Evolutionary conservation across 2,797 vertebrate genomes (phyloP).

Genomic region (Macropodus opercularis): DNA sequence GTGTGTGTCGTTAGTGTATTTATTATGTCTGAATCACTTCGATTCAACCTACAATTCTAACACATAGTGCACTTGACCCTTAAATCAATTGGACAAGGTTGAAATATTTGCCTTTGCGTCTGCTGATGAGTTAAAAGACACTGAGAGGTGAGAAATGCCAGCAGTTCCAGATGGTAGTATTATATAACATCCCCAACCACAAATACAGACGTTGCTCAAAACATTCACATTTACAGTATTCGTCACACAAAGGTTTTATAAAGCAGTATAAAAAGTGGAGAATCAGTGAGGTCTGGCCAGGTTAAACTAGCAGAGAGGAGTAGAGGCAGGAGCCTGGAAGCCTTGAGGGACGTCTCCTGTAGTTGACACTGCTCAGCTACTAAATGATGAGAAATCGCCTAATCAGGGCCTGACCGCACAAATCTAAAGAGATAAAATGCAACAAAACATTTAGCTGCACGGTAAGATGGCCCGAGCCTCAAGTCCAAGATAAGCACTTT

Average conservation of each 20-base stretch:
- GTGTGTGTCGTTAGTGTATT: constrained; percentile 68
- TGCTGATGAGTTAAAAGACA: constrained; percentile 45
- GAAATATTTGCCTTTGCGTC: constrained; percentile 50
- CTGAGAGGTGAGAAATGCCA: constrained; percentile 39
- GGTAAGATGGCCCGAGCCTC: constrained; percentile 2
- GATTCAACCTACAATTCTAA: constrained; percentile 45
- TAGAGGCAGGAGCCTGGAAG: neutral
- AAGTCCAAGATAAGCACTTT: constrained; percentile 11
- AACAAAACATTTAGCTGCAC: constrained; percentile 3
- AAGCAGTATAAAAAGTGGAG: constrained; percentile 28
- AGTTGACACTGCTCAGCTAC: constrained; percentile 6
- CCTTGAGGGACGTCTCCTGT: constrained; percentile 1
- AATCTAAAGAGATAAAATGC: constrained; percentile 10
- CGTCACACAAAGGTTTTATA: constrained; percentile 36
- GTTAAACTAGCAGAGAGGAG: constrained; percentile 15
- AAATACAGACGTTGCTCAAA: constrained; percentile 74
- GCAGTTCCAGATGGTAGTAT: constrained; percentile 39
- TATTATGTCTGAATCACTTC: constrained; percentile 68
- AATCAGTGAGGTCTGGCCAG: constrained; percentile 3
- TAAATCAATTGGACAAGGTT: constrained; percentile 45
- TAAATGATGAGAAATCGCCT: constrained; percentile 10
- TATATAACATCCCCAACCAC: constrained; percentile 58
- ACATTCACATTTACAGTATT: constrained; percentile 73
- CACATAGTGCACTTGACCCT: constrained; percentile 55
- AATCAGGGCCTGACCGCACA: constrained; percentile 17